Evolutionary conservation across 1,140 invertebrate genomes (phyloP).

Genomic region (Hyphantria cunea): DNA sequence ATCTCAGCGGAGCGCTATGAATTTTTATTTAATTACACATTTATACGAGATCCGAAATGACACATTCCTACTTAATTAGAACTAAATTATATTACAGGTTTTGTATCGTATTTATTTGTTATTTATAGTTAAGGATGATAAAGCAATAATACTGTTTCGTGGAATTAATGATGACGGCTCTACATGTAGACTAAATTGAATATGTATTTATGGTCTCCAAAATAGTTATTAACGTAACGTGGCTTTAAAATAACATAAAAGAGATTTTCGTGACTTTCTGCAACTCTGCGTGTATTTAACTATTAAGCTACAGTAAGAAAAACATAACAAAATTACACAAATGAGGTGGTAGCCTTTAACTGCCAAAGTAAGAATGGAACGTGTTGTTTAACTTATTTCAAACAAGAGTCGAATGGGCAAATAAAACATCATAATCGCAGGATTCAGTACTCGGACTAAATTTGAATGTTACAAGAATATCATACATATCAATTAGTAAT

Average conservation of each 20-base stretch:
- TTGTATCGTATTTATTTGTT: constrained; percentile 38
- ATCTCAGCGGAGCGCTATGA: constrained; percentile 66
- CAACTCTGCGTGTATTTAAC: no score
- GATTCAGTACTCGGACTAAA: constrained; percentile 26
- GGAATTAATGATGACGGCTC: constrained; percentile 34
- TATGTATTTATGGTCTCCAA: constrained; percentile 22
- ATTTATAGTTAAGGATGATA: constrained; percentile 55
- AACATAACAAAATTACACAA: no score
- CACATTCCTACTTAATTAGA: constrained; percentile 51
- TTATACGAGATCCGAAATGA: constrained; percentile 64
- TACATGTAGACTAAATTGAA: constrained; percentile 14
- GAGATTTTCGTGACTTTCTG: no score
- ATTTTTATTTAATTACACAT: constrained; percentile 72
- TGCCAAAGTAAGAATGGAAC: constrained; percentile 32
- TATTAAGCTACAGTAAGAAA: no score
- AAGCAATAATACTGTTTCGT: constrained; percentile 44
- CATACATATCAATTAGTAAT: constrained; percentile 46
- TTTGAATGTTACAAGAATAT: constrained; percentile 44
- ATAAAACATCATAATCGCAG: constrained; percentile 26
- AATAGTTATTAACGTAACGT: constrained; percentile 1
- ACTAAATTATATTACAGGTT: constrained; percentile 56
- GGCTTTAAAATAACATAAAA: no score
- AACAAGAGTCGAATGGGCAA: constrained; percentile 27
- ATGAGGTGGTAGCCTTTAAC: constrained; percentile 40
- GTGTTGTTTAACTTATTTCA: constrained; percentile 46